A percentile compares a stretch with the other conserved stretches of the same genome.
Conservation (phyloP, 2,797 vertebrate species). For the Ispidina lecontei region DNA sequence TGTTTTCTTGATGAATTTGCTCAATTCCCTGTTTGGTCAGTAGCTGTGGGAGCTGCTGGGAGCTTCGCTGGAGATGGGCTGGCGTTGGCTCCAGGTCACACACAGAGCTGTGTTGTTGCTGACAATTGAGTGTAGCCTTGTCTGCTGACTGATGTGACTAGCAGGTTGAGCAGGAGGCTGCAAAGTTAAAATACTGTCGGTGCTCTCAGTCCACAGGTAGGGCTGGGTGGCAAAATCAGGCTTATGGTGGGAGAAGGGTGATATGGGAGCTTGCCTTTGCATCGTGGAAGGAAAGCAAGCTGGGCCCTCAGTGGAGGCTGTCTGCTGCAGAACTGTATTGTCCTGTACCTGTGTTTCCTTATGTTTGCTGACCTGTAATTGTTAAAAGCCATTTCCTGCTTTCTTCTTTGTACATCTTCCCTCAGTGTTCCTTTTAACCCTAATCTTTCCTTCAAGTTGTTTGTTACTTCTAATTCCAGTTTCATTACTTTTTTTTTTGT, state of each 20-base stretch:
- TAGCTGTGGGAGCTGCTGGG: neutral
- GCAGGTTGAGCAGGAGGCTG: neutral
- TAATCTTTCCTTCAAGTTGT: neutral
- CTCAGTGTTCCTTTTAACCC: neutral
- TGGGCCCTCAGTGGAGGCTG: neutral
- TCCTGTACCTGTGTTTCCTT: neutral
- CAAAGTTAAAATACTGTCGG: accelerated
- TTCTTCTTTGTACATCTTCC: neutral
- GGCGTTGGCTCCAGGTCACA: neutral
- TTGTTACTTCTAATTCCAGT: slow-evolving; percentile 26
- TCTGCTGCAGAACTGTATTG: accelerated
- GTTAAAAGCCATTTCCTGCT: neutral
- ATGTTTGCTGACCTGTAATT: neutral
- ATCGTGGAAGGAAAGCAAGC: neutral
- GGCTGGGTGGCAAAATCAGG: accelerated
- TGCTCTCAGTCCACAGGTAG: neutral
- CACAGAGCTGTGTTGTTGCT: neutral
- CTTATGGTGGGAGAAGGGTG: accelerated
- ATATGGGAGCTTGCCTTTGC: accelerated
- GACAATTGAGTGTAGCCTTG: neutral
- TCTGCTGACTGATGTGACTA: accelerated
- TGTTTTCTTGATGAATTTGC: neutral
- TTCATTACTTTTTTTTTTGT: slow-evolving; percentile 20
- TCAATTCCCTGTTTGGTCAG: slow-evolving; percentile 7
- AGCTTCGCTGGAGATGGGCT: neutral